Evolutionary conservation across 2,113 vertebrate species (phyloP), one percentile per base, ranked within the genome.

Genomic region (Opisthocomus hoazin): DNA sequence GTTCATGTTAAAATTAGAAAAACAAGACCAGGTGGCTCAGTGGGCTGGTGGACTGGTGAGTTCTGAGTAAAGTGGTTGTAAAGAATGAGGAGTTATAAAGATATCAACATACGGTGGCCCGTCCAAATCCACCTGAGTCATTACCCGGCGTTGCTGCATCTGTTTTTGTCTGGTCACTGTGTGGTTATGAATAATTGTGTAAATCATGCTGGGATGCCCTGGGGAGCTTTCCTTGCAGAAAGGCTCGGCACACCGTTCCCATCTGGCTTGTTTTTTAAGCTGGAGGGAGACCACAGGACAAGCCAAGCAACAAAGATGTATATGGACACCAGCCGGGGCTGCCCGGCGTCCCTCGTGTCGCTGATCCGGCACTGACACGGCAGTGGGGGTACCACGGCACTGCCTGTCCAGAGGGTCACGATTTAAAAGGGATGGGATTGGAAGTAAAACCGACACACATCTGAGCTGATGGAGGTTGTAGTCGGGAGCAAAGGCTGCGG

Each of bases 81-180:
- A 93, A 94, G 96, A 95, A 95, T 71, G 74, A 91, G 77, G 86
- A 94, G 83, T 84, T 87, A 79, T 68, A 84, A 87, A 93, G 86
- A 92, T 95, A 94, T 94, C 89, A 92, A 66, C 86, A 90, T 19
- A 92, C 43, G 0, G 93, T 89, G 80, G 89, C 90, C 79, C 2
- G 7, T 90, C 90, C 94, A 90, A 89, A 84, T 93, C 82, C 94
- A 94, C 88, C 92, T 95, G 94, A 95, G 92, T 96, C 93, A 93
- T 92, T 94, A 86, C 71, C 64, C 43, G 0, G 1, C 0, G 0
- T 90, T 50, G 79, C 87, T 84, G 84, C 88, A 60, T 96, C 90
- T 95, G 90, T 84, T 95, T 96, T 81, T 93, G 90, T 96, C 96
- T 97, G 96, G 93, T 96, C 87, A 94, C 85, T 84, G 46, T 45